Percentiles rank a stretch among this genome's conserved stretches.
phyloP scores from a whole-genome alignment of 1,140 invertebrate genomes.

The Mizuhopecten yessoensis region DNA sequence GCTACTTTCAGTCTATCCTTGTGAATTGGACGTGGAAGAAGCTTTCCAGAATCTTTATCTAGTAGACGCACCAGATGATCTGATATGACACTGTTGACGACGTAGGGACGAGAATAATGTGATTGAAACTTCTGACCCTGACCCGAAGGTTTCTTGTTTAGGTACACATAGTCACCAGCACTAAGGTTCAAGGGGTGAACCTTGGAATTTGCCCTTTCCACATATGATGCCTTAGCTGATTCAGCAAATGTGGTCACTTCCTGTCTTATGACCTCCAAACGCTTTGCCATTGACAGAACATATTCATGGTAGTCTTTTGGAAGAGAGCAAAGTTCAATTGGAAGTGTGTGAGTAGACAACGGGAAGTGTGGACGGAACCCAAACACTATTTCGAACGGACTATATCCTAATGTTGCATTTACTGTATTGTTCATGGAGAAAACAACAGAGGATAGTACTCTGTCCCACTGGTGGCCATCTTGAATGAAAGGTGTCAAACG shows the following conservation, averaged over 20 bases:
- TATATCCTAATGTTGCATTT: slow-evolving; percentile 24
- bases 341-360: background rate
- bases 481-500: slow-evolving; percentile 45
- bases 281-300: no score
- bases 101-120: no score
- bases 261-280: no score
- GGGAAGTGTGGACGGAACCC: slow-evolving; percentile 49
- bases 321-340: background rate
- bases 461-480: background rate
- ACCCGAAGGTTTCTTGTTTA: no score
- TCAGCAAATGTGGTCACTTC: no score
- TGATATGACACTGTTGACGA: background rate
- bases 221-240: no score
- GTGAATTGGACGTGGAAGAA: background rate
- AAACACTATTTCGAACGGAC: slow-evolving; percentile 52
- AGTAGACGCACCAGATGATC: slow-evolving; percentile 18
- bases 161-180: background rate
- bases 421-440: slow-evolving; percentile 57
- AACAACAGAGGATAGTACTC: slow-evolving; percentile 45
- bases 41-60: slow-evolving; percentile 14
- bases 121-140: no score
- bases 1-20: slow-evolving; percentile 42
- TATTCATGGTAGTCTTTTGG: slow-evolving; percentile 23
- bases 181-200: background rate
- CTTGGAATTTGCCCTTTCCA: no score